Evolutionary conservation across 2,888 invertebrate species (phyloP), one percentile per base, ranked within the genome.

Genomic region (Clitarchus hookeri): DNA sequence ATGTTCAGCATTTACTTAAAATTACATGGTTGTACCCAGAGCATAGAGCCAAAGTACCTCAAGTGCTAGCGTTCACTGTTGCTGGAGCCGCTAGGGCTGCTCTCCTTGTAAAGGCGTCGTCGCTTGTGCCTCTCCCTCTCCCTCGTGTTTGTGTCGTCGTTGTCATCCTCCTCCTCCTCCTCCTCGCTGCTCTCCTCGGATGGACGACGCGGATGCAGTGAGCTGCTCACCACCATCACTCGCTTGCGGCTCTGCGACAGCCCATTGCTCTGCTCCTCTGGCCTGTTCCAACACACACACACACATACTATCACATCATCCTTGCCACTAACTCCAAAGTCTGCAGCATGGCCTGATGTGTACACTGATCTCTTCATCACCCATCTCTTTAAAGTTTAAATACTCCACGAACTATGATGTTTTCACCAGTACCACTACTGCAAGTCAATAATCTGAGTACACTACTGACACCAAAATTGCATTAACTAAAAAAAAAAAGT

Each of bases 221-320:
- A 86, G 11, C 85, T 85, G 79, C 86, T 86, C 44, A 86, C 85
- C 19, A 86, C 86, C 44, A 86, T 78, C 16, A 86, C 86, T 25
- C 86, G 65, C 85, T 86, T 86, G 9, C 86, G 65, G n/a, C 48
- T 48, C 48, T 19, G 23, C 65, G 65, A n/a, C 65, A n/a, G 13
- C 8, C 65, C 65, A 23, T 65, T n/a, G 23, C n/a, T 19, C 65
- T 19, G 23, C 44, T 84, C 84, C 44, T 77, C 65, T 23, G 84
- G 84, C 84, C 84, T 84, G 77, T 6, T 16, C 44, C 65, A 8
- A 65, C 19, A 65, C 65, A 65, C n/a, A 23, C 48, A 65, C 65
- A 9, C n/a, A 19, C 65, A 23, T 65, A 48, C 48, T 16, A 48
- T 48, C 48, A 48, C 48, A 48, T 13, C 48, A 48, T 36, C 4